These are phyloP conservation scores for Helicolenus hilgendorfi DNA, from an alignment of 2,797 vertebrate genomes.

Conservation along the genomic window DNA sequence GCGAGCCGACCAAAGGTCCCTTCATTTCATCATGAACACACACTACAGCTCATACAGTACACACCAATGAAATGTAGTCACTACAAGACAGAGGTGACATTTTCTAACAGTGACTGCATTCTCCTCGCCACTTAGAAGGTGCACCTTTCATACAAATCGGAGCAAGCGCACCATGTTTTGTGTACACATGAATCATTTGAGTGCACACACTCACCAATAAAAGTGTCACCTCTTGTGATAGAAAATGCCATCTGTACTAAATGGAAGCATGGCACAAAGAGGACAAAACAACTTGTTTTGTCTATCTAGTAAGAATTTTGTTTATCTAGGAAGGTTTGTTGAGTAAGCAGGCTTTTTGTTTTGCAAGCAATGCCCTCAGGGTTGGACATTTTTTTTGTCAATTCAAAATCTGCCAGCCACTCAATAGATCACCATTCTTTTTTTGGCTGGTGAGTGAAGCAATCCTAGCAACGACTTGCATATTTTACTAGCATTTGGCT, in stretches of 20 bases:
- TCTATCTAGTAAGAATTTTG: background rate
- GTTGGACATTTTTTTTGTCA: background rate
- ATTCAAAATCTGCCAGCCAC: background rate
- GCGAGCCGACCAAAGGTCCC: background rate
- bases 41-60: background rate
- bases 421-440: background rate
- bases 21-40: background rate
- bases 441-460: background rate
- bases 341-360: background rate
- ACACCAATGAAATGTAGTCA: background rate
- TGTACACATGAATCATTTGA: constrained; percentile 21
- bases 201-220: background rate
- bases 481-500: background rate
- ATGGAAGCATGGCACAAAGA: background rate
- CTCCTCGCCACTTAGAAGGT: background rate
- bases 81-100: background rate
- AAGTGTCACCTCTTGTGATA: constrained; percentile 1
- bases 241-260: constrained; percentile 14
- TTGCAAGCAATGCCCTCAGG: no score
- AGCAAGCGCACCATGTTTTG: background rate
- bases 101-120: background rate
- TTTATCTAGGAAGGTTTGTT: background rate
- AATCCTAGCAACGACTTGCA: background rate
- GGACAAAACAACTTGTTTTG: background rate
- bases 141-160: constrained; percentile 31